Base-by-base conservation (phyloP, 2,113 vertebrate genomes). In the Mormyrus lacerda region DNA sequence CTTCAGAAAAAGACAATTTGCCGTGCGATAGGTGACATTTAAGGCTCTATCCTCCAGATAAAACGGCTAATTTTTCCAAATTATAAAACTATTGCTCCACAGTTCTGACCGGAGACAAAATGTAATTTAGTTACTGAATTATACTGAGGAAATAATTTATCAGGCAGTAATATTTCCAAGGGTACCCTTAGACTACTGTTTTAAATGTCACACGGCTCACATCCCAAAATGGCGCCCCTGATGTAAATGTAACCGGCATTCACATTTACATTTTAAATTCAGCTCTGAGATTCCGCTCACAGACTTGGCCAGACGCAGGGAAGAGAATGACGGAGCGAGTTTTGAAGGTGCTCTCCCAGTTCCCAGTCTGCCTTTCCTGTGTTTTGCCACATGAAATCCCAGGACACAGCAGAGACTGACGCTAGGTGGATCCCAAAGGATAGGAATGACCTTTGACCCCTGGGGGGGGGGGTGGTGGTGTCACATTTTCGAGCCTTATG, bases 71-170 rank as follows among this genome's bases (percentile, higher is more conserved):
- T 84, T 84, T 51, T 51, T 48, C 48, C 47, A 86, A 31, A 86
- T 86, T 45, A 51, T 9, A 86, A 86, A 86, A 50, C 82, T 86
- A 87, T 53, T 87, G 48, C 50, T 53, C 85, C 50, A 7, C 85
- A 53, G 27, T 53, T 69, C 48, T 53, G 85, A 87, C 50, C 85
- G 39, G 85, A 53, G 85, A 53, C 24, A 53, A 87, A 87, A 87
- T 53, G 85, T 87, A 87, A 87, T 87, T 87, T 87, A 53, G 85
- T 53, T 86, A 86, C 27, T 86, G n/a, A 35, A 87, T 35, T 53
- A 55, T 87, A 11, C 27, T 35, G 48, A 19, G 27, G 85, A 31
- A 87, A 53, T 87, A 53, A 84, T 84, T 87, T 39, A 53, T 51
- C 11, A 53, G 50, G 48, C 50, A 6, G 85, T 53, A 27, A 53